Evolutionary conservation across 2,888 invertebrate genomes (phyloP).

Genomic region (Tachina lurida): DNA sequence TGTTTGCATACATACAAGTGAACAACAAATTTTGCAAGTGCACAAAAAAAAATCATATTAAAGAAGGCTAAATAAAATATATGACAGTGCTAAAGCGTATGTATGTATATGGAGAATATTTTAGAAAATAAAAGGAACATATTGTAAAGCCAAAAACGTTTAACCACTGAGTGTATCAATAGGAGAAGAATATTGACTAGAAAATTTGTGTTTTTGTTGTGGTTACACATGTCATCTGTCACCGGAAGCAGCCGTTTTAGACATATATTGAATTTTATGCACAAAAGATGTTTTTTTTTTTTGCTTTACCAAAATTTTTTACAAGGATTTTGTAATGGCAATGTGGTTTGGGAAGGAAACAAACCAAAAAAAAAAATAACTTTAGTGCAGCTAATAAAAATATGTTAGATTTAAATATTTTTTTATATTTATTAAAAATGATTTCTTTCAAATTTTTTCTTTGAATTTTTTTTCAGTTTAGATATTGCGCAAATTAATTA

Average conservation of each 20-base stretch:
- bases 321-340: constrained; percentile 44
- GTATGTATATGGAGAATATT: constrained; percentile 14
- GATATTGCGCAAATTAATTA: background rate
- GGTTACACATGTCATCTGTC: constrained; percentile 72
- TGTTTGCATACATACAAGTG: constrained; percentile 36
- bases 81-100: constrained; percentile 21
- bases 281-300: constrained; percentile 36
- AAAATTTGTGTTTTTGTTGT: constrained; percentile 68
- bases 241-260: constrained; percentile 72
- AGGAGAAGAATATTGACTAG: constrained; percentile 68
- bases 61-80: constrained; percentile 45
- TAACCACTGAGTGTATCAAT: constrained; percentile 70
- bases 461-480: background rate
- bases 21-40: constrained; percentile 3
- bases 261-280: constrained; percentile 72
- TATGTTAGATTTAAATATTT: background rate
- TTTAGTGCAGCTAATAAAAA: background rate
- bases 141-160: constrained; percentile 65
- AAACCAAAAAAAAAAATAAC: background rate
- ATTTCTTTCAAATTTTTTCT: background rate
- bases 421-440: background rate
- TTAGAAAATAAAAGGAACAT: constrained; percentile 22
- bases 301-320: constrained; percentile 1
- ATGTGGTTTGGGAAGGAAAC: constrained; percentile 30
- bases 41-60: constrained; percentile 5